These are phyloP conservation scores for Cryptus viduatorius DNA, from an alignment of 2,888 invertebrate species.

Conservation along the genomic window DNA sequence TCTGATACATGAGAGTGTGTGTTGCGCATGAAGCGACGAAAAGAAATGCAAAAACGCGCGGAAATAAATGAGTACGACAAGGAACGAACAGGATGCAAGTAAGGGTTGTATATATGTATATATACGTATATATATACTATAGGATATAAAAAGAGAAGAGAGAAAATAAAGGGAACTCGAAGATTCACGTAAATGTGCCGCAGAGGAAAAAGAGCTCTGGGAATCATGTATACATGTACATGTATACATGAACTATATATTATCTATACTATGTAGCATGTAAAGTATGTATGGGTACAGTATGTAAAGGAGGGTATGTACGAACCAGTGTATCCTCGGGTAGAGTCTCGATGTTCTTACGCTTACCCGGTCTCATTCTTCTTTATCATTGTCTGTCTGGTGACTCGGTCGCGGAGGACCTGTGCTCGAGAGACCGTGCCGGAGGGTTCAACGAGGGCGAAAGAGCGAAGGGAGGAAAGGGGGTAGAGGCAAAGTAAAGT, in stretches of 20 bases:
- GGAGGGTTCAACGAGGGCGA: constrained; percentile 22
- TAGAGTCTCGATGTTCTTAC: constrained; percentile 68
- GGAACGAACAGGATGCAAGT: constrained; percentile 9
- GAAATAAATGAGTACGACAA: constrained; percentile 4
- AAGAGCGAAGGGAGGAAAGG: constrained; percentile 35
- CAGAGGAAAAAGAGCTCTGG: constrained; percentile 52
- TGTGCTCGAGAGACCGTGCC: constrained; percentile 56
- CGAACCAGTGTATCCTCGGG: constrained; percentile 24
- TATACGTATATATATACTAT: background rate
- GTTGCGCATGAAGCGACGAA: background rate
- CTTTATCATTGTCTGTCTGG: constrained; percentile 76
- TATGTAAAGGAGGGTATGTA: constrained; percentile 13
- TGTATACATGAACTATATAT: constrained; percentile 47
- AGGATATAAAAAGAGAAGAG: constrained; percentile 22
- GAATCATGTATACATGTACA: constrained; percentile 40
- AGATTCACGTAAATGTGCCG: constrained; percentile 46
- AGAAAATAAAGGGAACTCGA: constrained; percentile 35
- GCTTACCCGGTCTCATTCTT: constrained; percentile 73
- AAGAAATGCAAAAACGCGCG: background rate
- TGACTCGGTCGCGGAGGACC: constrained; percentile 61
- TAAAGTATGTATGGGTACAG: constrained; percentile 37
- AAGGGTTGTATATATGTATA: background rate
- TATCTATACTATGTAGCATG: constrained; percentile 18
- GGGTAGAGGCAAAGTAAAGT: constrained; percentile 45
- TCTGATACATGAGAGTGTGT: background rate